Evolutionary conservation across 37 sponge, comb jelly and placozoan species (phyloP).

Genomic region (Mnemiopsis leidyi): DNA sequence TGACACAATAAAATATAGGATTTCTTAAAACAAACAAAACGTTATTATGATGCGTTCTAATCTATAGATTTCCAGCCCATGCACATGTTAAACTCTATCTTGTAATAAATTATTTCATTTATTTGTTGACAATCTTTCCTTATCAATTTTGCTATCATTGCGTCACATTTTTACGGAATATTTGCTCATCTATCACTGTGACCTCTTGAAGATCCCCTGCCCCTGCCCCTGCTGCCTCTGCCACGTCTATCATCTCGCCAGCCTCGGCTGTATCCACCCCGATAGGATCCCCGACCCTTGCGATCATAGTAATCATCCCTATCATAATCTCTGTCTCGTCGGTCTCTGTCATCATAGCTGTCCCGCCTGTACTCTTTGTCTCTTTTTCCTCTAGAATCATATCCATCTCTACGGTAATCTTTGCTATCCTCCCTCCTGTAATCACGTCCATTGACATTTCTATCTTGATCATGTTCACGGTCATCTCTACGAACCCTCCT

Average conservation of each 20-base stretch:
- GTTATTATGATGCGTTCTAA: no score
- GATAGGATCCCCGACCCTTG: background rate
- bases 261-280: background rate
- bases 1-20: no score
- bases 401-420: background rate
- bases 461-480: background rate
- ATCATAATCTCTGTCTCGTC: background rate
- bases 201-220: background rate
- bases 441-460: background rate
- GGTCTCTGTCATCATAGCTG: constrained; percentile 13
- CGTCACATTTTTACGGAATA: no score
- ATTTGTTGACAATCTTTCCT: no score
- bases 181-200: constrained; percentile 10
- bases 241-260: constrained; percentile 4
- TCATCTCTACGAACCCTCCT: background rate
- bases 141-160: no score
- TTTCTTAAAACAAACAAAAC: no score
- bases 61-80: no score
- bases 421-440: background rate
- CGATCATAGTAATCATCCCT: background rate
- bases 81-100: no score
- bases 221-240: background rate
- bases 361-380: background rate
- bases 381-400: background rate
- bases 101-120: no score